Evolutionary conservation across 2,797 vertebrate genomes (phyloP).

Genomic region (Huso huso): DNA sequence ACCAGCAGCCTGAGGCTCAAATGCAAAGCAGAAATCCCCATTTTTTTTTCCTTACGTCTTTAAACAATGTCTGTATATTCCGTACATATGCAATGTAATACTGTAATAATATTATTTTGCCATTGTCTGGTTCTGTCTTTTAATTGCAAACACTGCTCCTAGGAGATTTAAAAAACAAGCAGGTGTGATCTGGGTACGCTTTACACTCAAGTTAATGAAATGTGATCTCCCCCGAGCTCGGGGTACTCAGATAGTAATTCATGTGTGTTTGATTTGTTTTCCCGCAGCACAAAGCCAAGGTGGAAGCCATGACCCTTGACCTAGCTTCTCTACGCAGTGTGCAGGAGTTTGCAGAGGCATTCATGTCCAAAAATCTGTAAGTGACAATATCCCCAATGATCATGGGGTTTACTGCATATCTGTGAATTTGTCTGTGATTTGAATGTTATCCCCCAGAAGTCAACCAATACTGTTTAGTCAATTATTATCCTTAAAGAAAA

Average conservation of each 20-base stretch:
- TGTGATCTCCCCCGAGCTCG: neutral
- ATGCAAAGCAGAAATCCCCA: too few species aligned
- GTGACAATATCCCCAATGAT: conserved; percentile 39
- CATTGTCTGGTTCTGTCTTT: neutral
- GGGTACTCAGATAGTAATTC: neutral
- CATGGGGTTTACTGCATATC: too few species aligned
- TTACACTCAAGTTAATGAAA: neutral
- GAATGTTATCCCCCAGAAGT: too few species aligned
- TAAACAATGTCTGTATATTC: too few species aligned
- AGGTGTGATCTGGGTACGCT: neutral
- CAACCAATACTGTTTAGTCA: too few species aligned
- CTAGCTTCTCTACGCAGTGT: conserved; percentile 81
- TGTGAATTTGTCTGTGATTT: too few species aligned
- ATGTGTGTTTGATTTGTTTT: conserved; percentile 6
- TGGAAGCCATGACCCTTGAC: conserved; percentile 89
- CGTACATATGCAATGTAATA: too few species aligned
- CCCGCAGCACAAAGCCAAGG: conserved; percentile 84
- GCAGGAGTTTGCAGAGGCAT: conserved; percentile 77
- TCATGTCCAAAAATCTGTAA: conserved; percentile 89
- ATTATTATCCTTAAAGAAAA: too few species aligned
- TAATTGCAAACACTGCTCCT: neutral
- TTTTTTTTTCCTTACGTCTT: too few species aligned
- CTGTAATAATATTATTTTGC: too few species aligned
- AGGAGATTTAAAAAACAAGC: neutral
- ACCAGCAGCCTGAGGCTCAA: too few species aligned